These are phyloP conservation scores for Tetanocera ferruginea DNA, from an alignment of 2,888 invertebrate species.

Conservation along the genomic window DNA sequence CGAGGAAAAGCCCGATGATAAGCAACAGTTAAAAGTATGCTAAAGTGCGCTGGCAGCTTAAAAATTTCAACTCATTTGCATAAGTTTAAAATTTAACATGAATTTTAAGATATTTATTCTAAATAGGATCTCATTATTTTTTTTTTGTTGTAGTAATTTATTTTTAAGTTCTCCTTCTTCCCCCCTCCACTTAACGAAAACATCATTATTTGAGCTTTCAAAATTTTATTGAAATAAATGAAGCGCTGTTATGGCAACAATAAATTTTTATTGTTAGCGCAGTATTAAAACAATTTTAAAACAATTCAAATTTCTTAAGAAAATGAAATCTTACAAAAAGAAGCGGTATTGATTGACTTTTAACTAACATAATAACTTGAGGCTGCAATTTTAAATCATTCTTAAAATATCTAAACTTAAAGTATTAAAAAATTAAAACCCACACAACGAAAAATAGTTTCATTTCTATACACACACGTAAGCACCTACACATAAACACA, in stretches of 20 bases:
- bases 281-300: neutral
- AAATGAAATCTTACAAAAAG: neutral
- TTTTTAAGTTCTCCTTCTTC: neutral
- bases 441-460: constrained; percentile 25
- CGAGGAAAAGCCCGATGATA: constrained; percentile 48
- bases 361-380: neutral
- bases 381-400: neutral
- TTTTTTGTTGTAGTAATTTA: constrained; percentile 6
- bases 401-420: neutral
- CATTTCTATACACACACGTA: neutral
- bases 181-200: no score
- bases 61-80: constrained; percentile 11
- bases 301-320: neutral
- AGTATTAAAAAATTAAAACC: neutral
- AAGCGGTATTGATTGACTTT: neutral
- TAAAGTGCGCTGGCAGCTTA: neutral
- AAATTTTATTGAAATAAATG: neutral
- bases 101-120: constrained; percentile 26
- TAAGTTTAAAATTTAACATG: constrained; percentile 34
- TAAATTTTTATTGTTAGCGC: neutral
- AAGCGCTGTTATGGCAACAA: neutral
- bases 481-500: neutral
- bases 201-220: neutral
- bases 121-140: constrained; percentile 28
- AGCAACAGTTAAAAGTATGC: neutral